Evolutionary conservation across 2,113 vertebrate species (phyloP), one percentile per base, ranked within the genome.

Genomic region (Hippotragus niger): DNA sequence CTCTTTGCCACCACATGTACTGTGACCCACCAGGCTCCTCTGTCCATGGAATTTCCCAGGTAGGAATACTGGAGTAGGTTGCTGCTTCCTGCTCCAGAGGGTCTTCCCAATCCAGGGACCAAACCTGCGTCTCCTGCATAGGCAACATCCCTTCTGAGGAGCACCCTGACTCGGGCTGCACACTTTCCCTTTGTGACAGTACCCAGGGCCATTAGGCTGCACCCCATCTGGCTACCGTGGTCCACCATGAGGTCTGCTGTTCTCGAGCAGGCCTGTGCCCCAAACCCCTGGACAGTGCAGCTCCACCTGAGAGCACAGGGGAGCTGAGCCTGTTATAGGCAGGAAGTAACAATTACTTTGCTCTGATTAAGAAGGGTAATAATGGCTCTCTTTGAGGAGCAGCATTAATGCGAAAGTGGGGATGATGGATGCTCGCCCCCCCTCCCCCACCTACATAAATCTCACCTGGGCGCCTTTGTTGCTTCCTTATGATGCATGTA

Each of bases 401-500:
- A 6, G 76, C 6, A 4, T 94, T 98, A 95, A 88, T 96, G 76
- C 2, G 19, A 45, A 97, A 95, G 98, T 97, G 60, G 98, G 97
- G 96, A 92, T 95, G 98, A 98, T 93, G 93, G 98, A 98, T 93
- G 64, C 87, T 21, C 55, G 0, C 29, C 57, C 50, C 50, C 87
- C 78, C 88, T 17, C 90, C 97, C 92, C 95, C 87, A 21, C 86
- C 58, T 85, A 83, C 98, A 98, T 98, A 98, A 98, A 98, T 99
- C 98, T 98, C 94, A 98, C 98, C 98, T 98, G 95, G 74, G 96
- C 3, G 95, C 94, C 97, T 97, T 88, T 98, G 97, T 98, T 97
- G 95, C 98, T 94, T 98, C 97, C 98, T 98, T 89, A 52, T 97
- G 98, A 99, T 98, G 98, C 98, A 98, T 97, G 97, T 97, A 94